Evolutionary conservation across 2,888 invertebrate genomes (phyloP).

Genomic region (Chymomyza caudatula): DNA sequence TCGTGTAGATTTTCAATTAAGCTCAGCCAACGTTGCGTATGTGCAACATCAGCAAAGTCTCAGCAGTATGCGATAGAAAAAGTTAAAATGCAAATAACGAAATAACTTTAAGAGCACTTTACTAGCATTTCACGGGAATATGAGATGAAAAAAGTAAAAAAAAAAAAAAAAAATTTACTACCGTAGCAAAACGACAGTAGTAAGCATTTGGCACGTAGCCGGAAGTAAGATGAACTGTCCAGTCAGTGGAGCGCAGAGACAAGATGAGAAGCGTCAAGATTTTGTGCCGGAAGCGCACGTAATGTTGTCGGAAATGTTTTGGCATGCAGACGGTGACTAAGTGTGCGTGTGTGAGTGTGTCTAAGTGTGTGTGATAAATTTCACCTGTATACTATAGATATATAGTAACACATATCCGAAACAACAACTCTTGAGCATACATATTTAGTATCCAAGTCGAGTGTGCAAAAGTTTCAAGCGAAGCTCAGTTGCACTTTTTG

Average conservation of each 20-base stretch:
- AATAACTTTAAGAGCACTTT: neutral
- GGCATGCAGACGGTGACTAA: conserved; percentile 27
- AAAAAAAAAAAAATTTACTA: neutral
- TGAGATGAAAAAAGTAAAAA: neutral
- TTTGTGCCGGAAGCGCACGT: conserved; percentile 51
- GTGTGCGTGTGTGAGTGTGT: conserved; percentile 11
- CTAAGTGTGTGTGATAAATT: conserved; percentile 48
- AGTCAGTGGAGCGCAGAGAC: neutral
- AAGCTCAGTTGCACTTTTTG: neutral
- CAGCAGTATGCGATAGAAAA: neutral
- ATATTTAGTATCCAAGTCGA: conserved; percentile 48
- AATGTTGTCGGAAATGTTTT: conserved; percentile 43
- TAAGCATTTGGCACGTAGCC: conserved; percentile 56
- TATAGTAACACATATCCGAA: neutral
- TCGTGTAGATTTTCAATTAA: conserved; percentile 60
- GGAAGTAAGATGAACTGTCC: conserved; percentile 23
- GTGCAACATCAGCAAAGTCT: conserved; percentile 46
- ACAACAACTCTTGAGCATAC: conserved; percentile 28
- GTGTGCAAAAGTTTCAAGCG: conserved; percentile 4
- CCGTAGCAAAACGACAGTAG: conserved; percentile 38
- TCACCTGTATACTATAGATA: conserved; percentile 40
- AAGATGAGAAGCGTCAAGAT: conserved; percentile 6
- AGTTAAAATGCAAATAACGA: neutral
- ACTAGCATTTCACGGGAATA: neutral
- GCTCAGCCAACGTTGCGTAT: conserved; percentile 48